A percentile compares a stretch with the other conserved stretches of the same genome.
Conservation (phyloP, 2,113 vertebrate species). For the Edolisoma coerulescens region DNA sequence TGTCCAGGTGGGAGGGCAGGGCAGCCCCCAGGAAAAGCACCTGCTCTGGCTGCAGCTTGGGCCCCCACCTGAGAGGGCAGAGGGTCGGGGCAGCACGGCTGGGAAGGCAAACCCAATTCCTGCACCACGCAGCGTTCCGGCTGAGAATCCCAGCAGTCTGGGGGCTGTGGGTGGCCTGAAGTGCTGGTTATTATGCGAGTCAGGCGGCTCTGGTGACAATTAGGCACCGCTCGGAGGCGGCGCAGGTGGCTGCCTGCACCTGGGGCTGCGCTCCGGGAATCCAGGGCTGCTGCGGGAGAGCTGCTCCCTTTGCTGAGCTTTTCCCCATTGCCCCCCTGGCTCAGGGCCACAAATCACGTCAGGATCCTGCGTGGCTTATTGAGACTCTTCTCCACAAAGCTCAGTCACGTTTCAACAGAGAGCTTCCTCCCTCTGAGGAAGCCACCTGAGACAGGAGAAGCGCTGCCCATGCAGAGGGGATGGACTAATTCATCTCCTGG, state of each 20-base stretch:
- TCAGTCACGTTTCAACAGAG: fast-evolving
- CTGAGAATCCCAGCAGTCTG: neutral
- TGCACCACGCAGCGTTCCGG: fast-evolving
- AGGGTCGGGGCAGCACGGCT: fast-evolving
- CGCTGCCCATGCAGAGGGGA: fast-evolving
- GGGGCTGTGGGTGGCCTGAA: fast-evolving
- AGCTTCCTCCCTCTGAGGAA: neutral
- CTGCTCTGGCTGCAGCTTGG: neutral
- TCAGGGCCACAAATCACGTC: fast-evolving
- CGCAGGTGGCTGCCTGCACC: conserved; percentile 54
- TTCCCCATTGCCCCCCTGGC: neutral
- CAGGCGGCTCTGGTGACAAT: conserved; percentile 20
- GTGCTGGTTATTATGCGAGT: neutral
- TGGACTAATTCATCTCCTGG: neutral
- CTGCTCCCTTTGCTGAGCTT: fast-evolving
- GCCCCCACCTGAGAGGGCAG: fast-evolving
- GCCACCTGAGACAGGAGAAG: neutral
- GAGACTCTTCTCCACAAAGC: fast-evolving
- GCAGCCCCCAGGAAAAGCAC: neutral
- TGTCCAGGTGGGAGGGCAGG: neutral
- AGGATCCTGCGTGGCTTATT: fast-evolving
- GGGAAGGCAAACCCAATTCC: fast-evolving
- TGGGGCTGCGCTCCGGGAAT: neutral
- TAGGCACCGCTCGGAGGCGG: neutral
- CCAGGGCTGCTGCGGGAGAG: fast-evolving